A percentile compares a stretch with the other conserved stretches of the same genome.
These are phyloP conservation scores for Onychomys leucogaster DNA, from an alignment of 2,797 vertebrate genomes.

Conservation along the genomic window DNA sequence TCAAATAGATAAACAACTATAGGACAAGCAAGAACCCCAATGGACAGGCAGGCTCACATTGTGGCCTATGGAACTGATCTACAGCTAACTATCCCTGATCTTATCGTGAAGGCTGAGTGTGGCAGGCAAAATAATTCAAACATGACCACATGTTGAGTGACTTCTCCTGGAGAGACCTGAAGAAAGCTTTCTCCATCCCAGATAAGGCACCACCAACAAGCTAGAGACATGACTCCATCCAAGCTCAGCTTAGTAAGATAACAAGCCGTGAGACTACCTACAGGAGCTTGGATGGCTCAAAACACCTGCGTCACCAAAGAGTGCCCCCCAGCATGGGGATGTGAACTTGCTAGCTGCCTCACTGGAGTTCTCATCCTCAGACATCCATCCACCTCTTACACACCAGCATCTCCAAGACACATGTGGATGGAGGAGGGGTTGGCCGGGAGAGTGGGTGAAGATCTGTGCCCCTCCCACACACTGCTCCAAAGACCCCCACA, in stretches of 20 bases:
- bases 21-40: not conserved
- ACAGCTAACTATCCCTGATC: not conserved
- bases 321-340: not conserved
- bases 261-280: not conserved
- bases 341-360: not conserved
- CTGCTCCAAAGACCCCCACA: not conserved
- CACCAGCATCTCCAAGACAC: not conserved
- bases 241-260: not conserved
- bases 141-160: not conserved
- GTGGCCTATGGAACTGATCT: not conserved
- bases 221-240: not conserved
- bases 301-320: not conserved
- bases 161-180: not conserved
- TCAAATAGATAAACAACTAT: not conserved
- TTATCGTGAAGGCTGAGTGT: not conserved
- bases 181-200: not conserved
- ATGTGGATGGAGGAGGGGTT: not conserved
- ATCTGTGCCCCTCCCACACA: not conserved
- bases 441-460: not conserved
- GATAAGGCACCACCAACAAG: not conserved
- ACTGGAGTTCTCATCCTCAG: not conserved
- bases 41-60: too few species aligned
- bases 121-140: not conserved
- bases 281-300: not conserved
- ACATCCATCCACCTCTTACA: not conserved